Percentiles rank a stretch among this genome's conserved stretches.
These are phyloP conservation scores for Pipistrellus pipistrellus DNA, from an alignment of 2,797 vertebrate genomes.

Conservation along the genomic window DNA sequence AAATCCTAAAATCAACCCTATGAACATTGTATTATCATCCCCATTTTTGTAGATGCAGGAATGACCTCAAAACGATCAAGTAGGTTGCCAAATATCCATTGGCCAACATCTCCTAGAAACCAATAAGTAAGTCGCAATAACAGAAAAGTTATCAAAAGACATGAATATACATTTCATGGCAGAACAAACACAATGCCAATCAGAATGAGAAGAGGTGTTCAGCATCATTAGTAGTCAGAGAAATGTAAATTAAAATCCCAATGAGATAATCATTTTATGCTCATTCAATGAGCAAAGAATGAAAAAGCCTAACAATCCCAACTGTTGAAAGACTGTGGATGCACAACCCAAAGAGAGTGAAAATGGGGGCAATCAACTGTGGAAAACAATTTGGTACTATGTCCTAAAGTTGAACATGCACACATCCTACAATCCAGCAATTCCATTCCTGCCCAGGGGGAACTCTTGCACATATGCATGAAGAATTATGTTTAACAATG, in stretches of 20 bases:
- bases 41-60: not conserved
- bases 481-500: not conserved
- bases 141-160: not conserved
- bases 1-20: not conserved
- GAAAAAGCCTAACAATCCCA: not conserved
- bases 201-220: not conserved
- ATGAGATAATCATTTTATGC: not conserved
- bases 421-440: too few relatives aligned
- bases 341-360: not conserved
- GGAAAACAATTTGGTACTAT: not conserved
- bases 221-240: not conserved
- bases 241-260: not conserved
- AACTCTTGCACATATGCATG: rapidly evolving
- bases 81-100: not conserved
- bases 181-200: not conserved
- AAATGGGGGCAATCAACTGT: not conserved
- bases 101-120: not conserved
- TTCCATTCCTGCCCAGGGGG: not conserved
- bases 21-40: not conserved
- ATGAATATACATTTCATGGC: not conserved
- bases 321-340: not conserved
- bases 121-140: slow-evolving; percentile 21
- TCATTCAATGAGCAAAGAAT: not conserved
- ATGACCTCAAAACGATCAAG: not conserved
- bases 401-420: not conserved